These are phyloP conservation scores for Callipepla californica DNA, from an alignment of 2,113 vertebrate genomes.

Conservation along the genomic window DNA sequence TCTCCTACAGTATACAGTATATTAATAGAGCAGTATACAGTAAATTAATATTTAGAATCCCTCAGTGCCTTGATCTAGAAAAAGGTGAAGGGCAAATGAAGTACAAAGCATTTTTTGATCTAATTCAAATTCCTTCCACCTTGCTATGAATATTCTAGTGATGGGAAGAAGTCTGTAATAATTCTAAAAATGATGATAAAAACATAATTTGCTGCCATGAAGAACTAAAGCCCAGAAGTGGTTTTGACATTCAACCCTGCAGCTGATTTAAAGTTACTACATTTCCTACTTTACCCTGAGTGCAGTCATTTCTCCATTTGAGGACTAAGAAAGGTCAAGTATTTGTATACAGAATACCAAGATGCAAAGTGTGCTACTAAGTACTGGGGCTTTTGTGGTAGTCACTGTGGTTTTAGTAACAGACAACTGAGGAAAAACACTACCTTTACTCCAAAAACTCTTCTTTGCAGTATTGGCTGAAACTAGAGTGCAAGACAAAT, in stretches of 20 bases:
- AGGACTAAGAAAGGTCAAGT: neutral
- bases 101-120: neutral
- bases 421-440: neutral
- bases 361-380: neutral
- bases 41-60: neutral
- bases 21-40: neutral
- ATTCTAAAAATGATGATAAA: neutral
- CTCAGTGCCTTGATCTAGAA: neutral
- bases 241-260: neutral
- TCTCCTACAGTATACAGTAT: rapidly evolving
- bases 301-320: neutral
- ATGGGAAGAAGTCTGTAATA: neutral
- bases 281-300: neutral
- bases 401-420: neutral
- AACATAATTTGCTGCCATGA: neutral
- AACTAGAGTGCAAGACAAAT: neutral
- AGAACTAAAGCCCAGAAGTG: neutral
- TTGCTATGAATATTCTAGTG: neutral
- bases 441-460: neutral
- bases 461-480: neutral
- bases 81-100: neutral
- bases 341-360: neutral
- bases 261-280: neutral
- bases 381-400: neutral
- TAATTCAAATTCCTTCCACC: neutral